Conservation (phyloP, 37 sponge, comb jelly and placozoan genomes). For the Cladorhizidae sp. region DNA sequence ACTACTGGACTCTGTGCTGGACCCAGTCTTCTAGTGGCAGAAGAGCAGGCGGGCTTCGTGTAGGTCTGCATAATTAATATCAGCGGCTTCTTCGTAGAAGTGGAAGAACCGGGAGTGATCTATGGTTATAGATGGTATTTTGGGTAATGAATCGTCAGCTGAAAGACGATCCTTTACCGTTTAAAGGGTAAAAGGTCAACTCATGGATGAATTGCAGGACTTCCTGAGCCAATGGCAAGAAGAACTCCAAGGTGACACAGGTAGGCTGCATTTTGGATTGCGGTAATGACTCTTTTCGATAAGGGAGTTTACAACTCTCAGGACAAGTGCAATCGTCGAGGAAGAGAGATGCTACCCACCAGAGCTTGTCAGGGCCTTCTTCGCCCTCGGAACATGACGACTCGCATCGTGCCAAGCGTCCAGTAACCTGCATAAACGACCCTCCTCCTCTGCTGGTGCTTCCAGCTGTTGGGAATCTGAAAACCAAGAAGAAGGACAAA, state of each 20-base stretch:
- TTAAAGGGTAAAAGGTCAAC: background rate
- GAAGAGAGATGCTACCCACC: background rate
- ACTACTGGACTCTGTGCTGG: conserved; percentile 62
- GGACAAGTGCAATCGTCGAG: background rate
- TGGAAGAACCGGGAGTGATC: too few species aligned
- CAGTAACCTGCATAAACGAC: background rate
- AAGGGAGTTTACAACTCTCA: background rate
- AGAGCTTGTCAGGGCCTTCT: background rate
- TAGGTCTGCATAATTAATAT: too few species aligned
- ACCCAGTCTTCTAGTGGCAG: conserved; percentile 8
- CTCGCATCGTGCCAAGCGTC: background rate
- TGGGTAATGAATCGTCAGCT: too few species aligned
- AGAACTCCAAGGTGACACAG: conserved; percentile 15
- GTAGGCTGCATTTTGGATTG: background rate
- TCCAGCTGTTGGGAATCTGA: background rate
- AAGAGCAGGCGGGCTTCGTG: too few species aligned
- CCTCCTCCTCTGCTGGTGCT: conserved; percentile 30
- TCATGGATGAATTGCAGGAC: conserved; percentile 7
- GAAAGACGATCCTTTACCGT: too few species aligned
- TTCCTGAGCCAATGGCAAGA: conserved; percentile 46
- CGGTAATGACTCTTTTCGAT: background rate
- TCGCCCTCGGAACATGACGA: background rate
- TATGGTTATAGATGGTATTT: too few species aligned
- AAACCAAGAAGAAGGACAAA: too few species aligned
- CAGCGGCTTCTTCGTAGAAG: too few species aligned